These are phyloP conservation scores for Branchinecta lynchi DNA, from an alignment of 1,140 invertebrate species.

Conservation along the genomic window DNA sequence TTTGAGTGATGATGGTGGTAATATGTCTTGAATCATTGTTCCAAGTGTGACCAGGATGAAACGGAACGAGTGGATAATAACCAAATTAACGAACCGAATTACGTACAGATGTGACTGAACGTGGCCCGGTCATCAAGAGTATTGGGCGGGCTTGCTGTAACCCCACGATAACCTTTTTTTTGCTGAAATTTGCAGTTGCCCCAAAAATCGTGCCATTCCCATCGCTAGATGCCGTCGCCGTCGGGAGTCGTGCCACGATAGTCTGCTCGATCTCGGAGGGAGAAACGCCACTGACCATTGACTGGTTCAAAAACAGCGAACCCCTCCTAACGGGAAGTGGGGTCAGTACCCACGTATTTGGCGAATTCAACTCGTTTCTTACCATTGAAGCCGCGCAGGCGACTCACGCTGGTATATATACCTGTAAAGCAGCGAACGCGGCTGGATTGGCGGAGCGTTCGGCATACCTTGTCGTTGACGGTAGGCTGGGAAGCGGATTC, in stretches of 20 bases:
- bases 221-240: slow-evolving; percentile 30
- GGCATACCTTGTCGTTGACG: slow-evolving; percentile 40
- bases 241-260: slow-evolving; percentile 28
- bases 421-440: slow-evolving; percentile 41
- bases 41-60: too few species aligned
- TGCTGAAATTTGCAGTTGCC: slow-evolving; percentile 30
- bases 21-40: too few species aligned
- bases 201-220: slow-evolving; percentile 35
- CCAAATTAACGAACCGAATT: too few species aligned
- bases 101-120: too few species aligned
- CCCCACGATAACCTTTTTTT: not conserved
- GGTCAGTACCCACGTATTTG: slow-evolving; percentile 24
- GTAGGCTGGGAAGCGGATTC: slow-evolving; percentile 27
- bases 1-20: too few species aligned
- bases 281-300: slow-evolving; percentile 49
- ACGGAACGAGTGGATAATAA: too few species aligned
- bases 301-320: slow-evolving; percentile 36
- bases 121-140: too few species aligned
- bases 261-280: slow-evolving; percentile 53
- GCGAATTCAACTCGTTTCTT: slow-evolving; percentile 30
- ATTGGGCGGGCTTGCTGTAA: too few species aligned
- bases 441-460: slow-evolving; percentile 46
- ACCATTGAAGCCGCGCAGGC: slow-evolving; percentile 31
- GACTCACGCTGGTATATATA: slow-evolving; percentile 34
- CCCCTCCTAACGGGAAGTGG: slow-evolving; percentile 30